A percentile compares a stretch with the other conserved stretches of the same genome.
Evolutionary conservation across 2,888 invertebrate genomes (phyloP).

Genomic region (Apantesis nais): DNA sequence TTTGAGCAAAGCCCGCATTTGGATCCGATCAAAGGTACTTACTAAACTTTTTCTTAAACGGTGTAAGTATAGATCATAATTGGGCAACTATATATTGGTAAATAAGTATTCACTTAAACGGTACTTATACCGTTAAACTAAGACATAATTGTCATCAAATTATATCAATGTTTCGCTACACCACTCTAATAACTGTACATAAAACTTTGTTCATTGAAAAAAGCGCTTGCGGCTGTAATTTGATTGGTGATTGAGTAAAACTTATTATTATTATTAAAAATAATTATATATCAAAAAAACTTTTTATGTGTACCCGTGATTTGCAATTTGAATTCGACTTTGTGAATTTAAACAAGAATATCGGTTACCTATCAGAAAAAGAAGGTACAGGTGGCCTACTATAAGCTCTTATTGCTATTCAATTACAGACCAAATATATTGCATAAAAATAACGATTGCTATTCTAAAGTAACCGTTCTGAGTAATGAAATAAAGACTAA

Average conservation of each 20-base stretch:
- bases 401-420: too few species aligned
- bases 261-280: background rate
- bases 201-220: background rate
- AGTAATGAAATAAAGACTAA: too few species aligned
- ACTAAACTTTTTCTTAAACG: background rate
- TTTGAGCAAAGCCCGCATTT: background rate
- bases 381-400: too few species aligned
- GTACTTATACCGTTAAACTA: background rate
- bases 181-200: background rate
- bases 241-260: background rate
- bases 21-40: background rate
- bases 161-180: background rate
- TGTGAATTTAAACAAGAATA: background rate
- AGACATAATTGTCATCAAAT: background rate
- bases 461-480: too few species aligned
- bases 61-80: background rate
- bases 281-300: background rate
- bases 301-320: background rate
- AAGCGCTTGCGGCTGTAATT: background rate
- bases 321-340: background rate
- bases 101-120: background rate
- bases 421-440: too few species aligned
- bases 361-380: background rate
- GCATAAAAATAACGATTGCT: too few species aligned
- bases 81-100: background rate